phyloP scores from a whole-genome alignment of 2,113 vertebrate species.

The Microcebus ravelobensis region DNA sequence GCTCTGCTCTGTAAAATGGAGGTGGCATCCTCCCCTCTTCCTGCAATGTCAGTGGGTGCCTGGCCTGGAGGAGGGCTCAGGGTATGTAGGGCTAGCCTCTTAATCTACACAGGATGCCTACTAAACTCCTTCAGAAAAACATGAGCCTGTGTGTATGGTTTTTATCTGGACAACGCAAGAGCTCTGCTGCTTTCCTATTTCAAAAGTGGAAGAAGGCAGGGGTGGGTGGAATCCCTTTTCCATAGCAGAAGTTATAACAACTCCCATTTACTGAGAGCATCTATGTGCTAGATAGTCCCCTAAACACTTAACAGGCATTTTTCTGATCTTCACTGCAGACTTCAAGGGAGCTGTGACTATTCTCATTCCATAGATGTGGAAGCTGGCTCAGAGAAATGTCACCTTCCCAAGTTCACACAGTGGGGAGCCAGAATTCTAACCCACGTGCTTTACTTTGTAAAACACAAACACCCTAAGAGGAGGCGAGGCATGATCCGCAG shows the following conservation, averaged over 20 bases:
- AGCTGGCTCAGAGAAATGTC: not conserved
- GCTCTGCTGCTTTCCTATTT: not conserved
- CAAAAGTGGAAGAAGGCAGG: not conserved
- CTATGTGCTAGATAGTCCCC: not conserved
- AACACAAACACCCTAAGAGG: not conserved
- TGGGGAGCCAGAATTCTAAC: not conserved
- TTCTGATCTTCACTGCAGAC: not conserved
- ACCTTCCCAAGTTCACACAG: no score
- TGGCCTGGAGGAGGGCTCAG: not conserved
- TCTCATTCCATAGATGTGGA: not conserved
- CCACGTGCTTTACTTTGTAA: not conserved
- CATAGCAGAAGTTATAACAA: not conserved
- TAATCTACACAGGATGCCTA: not conserved
- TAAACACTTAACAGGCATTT: not conserved
- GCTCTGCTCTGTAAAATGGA: not conserved
- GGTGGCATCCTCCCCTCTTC: not conserved
- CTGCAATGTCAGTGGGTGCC: no score
- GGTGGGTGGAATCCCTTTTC: not conserved
- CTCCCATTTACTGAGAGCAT: accelerated
- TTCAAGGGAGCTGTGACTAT: not conserved
- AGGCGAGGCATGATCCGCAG: accelerated
- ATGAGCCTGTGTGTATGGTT: not conserved
- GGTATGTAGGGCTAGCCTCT: not conserved
- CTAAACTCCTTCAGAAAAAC: not conserved
- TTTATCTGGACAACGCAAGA: not conserved